Evolutionary conservation across 2,797 vertebrate genomes (phyloP).

Genomic region (Coccyzus lansbergi): DNA sequence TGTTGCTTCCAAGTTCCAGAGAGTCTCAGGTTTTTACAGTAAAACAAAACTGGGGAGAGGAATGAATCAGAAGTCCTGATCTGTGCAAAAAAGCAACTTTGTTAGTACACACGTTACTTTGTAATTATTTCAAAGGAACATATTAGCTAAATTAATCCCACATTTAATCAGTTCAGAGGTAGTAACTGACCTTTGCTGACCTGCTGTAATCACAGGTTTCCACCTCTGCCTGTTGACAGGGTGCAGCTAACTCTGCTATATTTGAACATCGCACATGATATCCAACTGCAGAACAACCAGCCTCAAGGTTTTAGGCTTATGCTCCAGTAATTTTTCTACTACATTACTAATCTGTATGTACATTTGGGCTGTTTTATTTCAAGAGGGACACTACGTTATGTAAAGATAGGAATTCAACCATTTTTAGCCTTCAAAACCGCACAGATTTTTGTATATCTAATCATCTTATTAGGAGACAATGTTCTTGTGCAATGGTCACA

Average conservation of each 20-base stretch:
- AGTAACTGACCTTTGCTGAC: neutral
- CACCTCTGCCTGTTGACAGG: neutral
- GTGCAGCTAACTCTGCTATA: neutral
- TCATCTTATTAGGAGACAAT: neutral
- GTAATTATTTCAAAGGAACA: neutral
- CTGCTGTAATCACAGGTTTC: neutral
- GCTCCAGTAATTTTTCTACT: conserved; percentile 44
- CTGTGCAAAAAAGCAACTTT: neutral
- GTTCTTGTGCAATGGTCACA: neutral
- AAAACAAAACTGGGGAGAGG: accelerated
- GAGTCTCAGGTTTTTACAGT: neutral
- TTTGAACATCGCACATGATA: neutral
- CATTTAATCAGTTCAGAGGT: neutral
- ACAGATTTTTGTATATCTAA: neutral
- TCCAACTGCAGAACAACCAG: neutral
- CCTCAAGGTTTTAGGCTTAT: conserved; percentile 32
- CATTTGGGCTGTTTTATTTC: conserved; percentile 56
- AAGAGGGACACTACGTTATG: neutral
- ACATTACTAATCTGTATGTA: conserved; percentile 23
- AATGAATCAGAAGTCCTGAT: neutral
- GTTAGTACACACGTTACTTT: neutral
- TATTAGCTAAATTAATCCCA: neutral
- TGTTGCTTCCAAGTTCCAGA: neutral
- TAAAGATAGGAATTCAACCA: conserved; percentile 22
- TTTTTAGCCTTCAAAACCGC: neutral